Evolutionary conservation across 2,113 vertebrate genomes (phyloP).

Genomic region (Saccopteryx leptura): DNA sequence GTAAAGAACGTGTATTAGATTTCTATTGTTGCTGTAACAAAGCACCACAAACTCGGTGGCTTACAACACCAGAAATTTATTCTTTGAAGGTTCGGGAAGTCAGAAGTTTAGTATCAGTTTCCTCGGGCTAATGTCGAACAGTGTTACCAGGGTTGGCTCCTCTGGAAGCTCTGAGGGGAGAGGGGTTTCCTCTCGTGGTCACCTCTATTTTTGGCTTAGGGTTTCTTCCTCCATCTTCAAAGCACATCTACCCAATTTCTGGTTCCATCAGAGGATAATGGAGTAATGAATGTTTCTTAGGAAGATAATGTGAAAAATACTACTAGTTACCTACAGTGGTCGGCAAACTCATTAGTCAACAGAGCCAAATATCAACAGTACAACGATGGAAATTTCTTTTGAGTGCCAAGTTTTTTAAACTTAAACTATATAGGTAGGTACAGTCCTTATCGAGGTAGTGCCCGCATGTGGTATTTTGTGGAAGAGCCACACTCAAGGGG

Average conservation of each 20-base stretch:
- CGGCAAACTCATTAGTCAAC: no score
- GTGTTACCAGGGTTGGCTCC: not conserved
- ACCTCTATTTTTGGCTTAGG: not conserved
- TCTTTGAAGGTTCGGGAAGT: not conserved
- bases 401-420: no score
- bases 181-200: not conserved
- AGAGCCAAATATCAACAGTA: no score
- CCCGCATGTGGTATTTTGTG: no score
- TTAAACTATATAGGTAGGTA: no score
- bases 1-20: not conserved
- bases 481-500: no score
- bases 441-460: no score
- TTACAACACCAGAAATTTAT: not conserved
- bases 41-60: not conserved
- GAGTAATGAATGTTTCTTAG: not conserved
- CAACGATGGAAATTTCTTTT: no score
- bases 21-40: slow-evolving; percentile 11
- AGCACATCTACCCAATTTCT: not conserved
- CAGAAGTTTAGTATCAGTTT: not conserved
- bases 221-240: not conserved
- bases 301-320: not conserved
- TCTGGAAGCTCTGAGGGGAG: not conserved
- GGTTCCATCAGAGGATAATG: not conserved
- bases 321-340: no score
- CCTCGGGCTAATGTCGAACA: not conserved